These are phyloP conservation scores for Papilio gigon DNA, from an alignment of 2,888 invertebrate species.

Conservation along the genomic window DNA sequence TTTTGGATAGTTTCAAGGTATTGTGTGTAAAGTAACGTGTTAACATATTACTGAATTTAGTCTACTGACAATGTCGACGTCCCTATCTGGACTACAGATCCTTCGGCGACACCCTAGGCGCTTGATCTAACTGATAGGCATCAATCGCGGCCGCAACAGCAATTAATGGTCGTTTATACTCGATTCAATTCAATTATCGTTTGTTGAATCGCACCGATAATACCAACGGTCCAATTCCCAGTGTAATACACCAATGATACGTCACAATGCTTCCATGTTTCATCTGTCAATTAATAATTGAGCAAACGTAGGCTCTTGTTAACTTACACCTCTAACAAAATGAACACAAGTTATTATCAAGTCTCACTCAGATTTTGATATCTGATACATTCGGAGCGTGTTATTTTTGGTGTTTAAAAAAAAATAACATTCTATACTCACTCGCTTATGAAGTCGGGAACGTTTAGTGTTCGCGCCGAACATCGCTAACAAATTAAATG, in stretches of 20 bases:
- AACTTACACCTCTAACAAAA: slow-evolving; percentile 59
- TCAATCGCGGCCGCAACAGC: slow-evolving; percentile 66
- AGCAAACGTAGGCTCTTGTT: slow-evolving; percentile 71
- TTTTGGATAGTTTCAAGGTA: not conserved
- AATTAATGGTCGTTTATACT: slow-evolving; percentile 76
- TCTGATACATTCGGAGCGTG: slow-evolving; percentile 5
- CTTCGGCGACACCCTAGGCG: slow-evolving; percentile 50
- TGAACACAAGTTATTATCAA: slow-evolving; percentile 48
- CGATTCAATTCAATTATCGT: slow-evolving; percentile 74
- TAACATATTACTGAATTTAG: not conserved
- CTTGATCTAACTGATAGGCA: slow-evolving; percentile 62
- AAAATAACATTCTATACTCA: slow-evolving; percentile 54
- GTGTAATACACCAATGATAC: slow-evolving; percentile 64
- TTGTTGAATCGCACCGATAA: slow-evolving; percentile 72
- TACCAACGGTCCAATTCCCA: slow-evolving; percentile 72
- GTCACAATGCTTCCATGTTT: slow-evolving; percentile 62
- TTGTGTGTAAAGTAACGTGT: not conserved
- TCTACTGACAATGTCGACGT: not conserved
- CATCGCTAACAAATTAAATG: slow-evolving; percentile 69
- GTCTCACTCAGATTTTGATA: not conserved
- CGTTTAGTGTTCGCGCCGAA: slow-evolving; percentile 61
- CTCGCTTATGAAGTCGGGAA: slow-evolving; percentile 62
- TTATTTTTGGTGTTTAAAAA: slow-evolving; percentile 4
- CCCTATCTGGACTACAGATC: slow-evolving; percentile 50
- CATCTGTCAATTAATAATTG: slow-evolving; percentile 64